A percentile compares a stretch with the other conserved stretches of the same genome.
These are phyloP conservation scores for Melipona bicolor DNA, from an alignment of 2,888 invertebrate species.

Conservation along the genomic window DNA sequence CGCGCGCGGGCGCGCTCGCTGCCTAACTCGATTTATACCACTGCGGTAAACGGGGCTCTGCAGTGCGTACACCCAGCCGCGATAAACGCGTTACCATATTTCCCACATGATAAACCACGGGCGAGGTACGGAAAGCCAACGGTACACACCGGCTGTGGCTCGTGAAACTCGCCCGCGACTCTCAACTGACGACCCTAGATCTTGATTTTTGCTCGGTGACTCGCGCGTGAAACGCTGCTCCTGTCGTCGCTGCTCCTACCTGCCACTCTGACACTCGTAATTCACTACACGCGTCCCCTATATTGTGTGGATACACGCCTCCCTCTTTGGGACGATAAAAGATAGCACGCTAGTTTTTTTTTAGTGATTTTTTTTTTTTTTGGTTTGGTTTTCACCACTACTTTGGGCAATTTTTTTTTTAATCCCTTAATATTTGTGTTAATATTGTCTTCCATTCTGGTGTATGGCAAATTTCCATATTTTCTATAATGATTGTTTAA, in stretches of 20 bases:
- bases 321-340: too few species aligned
- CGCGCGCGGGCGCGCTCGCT: constrained; percentile 23
- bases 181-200: constrained; percentile 27
- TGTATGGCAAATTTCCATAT: too few species aligned
- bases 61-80: constrained; percentile 52
- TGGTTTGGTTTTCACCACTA: too few species aligned
- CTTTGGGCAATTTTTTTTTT: too few species aligned
- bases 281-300: background rate
- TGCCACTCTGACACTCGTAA: background rate
- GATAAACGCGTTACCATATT: constrained; percentile 70
- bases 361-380: too few species aligned
- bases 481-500: too few species aligned
- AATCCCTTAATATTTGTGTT: too few species aligned
- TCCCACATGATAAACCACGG: constrained; percentile 63
- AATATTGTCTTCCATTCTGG: too few species aligned
- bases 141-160: constrained; percentile 15
- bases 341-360: too few species aligned
- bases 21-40: constrained; percentile 67
- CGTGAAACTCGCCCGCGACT: constrained; percentile 2
- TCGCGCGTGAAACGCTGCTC: background rate
- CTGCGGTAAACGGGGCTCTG: constrained; percentile 47
- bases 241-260: background rate
- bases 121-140: constrained; percentile 41
- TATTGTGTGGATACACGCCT: background rate
- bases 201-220: constrained; percentile 37